A percentile compares a stretch with the other conserved stretches of the same genome.
Evolutionary conservation across 2,113 vertebrate species (phyloP).

Genomic region (Centrocercus urophasianus): DNA sequence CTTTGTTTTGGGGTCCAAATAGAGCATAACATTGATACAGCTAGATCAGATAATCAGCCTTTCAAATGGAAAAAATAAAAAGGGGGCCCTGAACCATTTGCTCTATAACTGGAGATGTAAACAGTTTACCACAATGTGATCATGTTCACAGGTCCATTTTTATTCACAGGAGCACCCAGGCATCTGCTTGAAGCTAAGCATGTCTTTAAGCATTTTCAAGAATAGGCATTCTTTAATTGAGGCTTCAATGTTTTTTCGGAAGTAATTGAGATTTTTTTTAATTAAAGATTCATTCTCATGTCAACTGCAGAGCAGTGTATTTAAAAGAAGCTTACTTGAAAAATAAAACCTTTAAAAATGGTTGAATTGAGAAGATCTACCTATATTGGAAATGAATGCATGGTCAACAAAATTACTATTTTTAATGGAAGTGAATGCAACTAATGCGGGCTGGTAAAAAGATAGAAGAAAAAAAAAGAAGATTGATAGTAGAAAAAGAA

Average conservation of each 20-base stretch:
- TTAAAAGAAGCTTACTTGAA: not conserved
- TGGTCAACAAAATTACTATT: not conserved
- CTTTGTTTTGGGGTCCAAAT: not conserved
- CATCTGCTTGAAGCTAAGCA: not conserved
- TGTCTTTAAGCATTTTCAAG: not conserved
- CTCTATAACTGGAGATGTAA: not conserved
- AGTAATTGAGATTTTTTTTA: not conserved
- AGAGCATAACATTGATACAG: not conserved
- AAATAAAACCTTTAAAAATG: not conserved
- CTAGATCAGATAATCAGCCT: not conserved
- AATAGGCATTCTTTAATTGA: conserved; percentile 9
- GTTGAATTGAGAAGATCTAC: not conserved
- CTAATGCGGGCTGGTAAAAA: not conserved
- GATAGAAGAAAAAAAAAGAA: not conserved
- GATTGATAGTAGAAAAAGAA: not conserved
- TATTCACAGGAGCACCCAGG: not conserved
- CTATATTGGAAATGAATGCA: not conserved
- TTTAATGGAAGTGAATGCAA: not conserved
- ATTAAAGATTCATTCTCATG: not conserved
- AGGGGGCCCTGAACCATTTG: not conserved
- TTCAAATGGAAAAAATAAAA: not conserved
- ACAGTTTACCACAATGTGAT: not conserved
- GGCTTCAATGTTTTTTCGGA: not conserved
- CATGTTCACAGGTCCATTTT: not conserved
- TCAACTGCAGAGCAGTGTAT: not conserved